Percentiles rank a stretch among this genome's conserved stretches.
phyloP scores from a whole-genome alignment of 2,888 invertebrate species.

The Stenolophus ochropezus region DNA sequence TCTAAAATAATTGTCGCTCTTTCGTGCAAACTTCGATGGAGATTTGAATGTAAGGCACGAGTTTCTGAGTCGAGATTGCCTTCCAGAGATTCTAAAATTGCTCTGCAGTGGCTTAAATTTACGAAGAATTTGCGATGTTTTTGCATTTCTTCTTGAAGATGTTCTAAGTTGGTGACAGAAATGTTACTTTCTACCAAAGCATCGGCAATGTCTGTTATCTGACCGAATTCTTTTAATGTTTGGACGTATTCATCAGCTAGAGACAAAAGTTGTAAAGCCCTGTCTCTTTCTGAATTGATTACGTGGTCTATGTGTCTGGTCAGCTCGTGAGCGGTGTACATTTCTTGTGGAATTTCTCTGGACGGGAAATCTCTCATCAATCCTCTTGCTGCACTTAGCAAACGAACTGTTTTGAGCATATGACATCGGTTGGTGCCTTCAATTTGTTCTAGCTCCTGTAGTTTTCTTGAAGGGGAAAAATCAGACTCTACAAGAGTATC shows the following conservation, averaged over 20 bases:
- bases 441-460: slow-evolving; percentile 82
- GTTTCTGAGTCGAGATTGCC: slow-evolving; percentile 89
- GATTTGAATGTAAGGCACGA: slow-evolving; percentile 80
- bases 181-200: slow-evolving; percentile 86
- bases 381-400: slow-evolving; percentile 79
- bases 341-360: slow-evolving; percentile 80
- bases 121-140: slow-evolving; percentile 93
- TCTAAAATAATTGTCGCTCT: slow-evolving; percentile 86
- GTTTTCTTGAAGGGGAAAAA: slow-evolving; percentile 79
- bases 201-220: slow-evolving; percentile 90
- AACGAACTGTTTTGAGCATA: slow-evolving; percentile 77
- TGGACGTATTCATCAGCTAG: slow-evolving; percentile 92
- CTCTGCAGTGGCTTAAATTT: slow-evolving; percentile 89
- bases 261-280: slow-evolving; percentile 83
- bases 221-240: slow-evolving; percentile 89
- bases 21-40: slow-evolving; percentile 86
- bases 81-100: slow-evolving; percentile 89
- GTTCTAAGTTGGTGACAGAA: slow-evolving; percentile 83
- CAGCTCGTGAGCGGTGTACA: slow-evolving; percentile 80
- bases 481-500: slow-evolving; percentile 79
- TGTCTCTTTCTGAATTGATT: slow-evolving; percentile 83
- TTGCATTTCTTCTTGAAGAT: slow-evolving; percentile 92
- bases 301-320: slow-evolving; percentile 82
- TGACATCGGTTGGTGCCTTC: slow-evolving; percentile 81
- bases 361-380: slow-evolving; percentile 82